Base-by-base conservation (phyloP, 2,797 vertebrate species). In the Helostoma temminkii region DNA sequence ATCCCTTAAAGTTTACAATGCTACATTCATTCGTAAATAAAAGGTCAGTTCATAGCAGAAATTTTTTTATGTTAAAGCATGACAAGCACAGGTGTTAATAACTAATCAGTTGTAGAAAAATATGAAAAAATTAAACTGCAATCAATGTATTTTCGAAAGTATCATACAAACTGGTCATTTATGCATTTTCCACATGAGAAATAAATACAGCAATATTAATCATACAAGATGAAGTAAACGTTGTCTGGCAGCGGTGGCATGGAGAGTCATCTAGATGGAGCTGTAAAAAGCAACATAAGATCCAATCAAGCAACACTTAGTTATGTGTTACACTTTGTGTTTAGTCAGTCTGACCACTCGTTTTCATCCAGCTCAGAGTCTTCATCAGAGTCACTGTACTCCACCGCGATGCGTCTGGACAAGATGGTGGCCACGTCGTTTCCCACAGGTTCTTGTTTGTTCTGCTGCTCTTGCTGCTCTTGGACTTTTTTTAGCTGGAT, bases 401-500 rank as follows among this genome's bases (percentile, higher is more conserved):
- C 97, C 74, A 98, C 96, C 3, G 96, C 97, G 30, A 99, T 97
- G 53, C 97, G 96, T 2, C 97, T 94, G n/a, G 97, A 98, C 48
- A 99, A 89, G 76, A 99, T 98, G 39, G 96, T 97, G 68, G 97
- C 97, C 16, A 99, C 97, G 0, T 99, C 96, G 0, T 98, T 96
- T 60, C 96, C 96, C 34, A 96, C 93, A 1, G 95, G 96, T 75
- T 98, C 96, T 0, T 93, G 91, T 81, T 96, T 96, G n/a, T 92
- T 96, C 88, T 97, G 95, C 82, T 97, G 96, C 24, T 98, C 96
- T 59, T 96, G 95, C 43, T 97, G 96, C 79, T 98, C 97, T 81
- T 99, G 97, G 0, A 98, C 97, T 84, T 97, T 97, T 85, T 96
- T 97, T 26, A 98, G 92, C 87, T 97, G 96, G 88, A 98, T 98